phyloP scores from a whole-genome alignment of 1,140 invertebrate genomes.

The Drosophila rhopaloa region DNA sequence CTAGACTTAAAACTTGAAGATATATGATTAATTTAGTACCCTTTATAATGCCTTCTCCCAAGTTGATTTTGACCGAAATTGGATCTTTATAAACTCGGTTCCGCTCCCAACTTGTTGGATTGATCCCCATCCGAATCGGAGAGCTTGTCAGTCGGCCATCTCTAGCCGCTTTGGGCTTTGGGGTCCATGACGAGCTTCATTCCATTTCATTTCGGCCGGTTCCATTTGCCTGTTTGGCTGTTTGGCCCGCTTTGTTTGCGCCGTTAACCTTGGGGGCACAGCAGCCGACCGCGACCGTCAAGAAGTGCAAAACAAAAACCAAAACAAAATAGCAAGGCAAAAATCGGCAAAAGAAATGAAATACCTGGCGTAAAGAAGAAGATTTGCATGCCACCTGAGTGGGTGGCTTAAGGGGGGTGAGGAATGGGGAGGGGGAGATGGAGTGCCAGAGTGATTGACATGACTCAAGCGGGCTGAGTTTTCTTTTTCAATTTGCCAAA shows the following conservation, averaged over 20 bases:
- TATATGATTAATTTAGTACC: too few species aligned
- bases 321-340: constrained; percentile 10
- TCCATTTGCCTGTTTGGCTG: constrained; percentile 49
- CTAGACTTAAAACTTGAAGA: too few species aligned
- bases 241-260: constrained; percentile 70
- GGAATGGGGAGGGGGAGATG: background rate
- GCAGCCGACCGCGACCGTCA: constrained; percentile 59
- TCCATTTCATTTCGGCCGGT: constrained; percentile 68
- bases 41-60: background rate
- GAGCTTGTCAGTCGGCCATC: constrained; percentile 46
- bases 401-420: background rate
- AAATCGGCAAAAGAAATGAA: constrained; percentile 21
- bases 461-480: constrained; percentile 25
- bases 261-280: constrained; percentile 79
- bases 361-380: constrained; percentile 26
- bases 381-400: constrained; percentile 60
- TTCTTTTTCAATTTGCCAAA: constrained; percentile 50
- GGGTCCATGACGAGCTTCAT: constrained; percentile 48
- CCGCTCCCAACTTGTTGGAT: constrained; percentile 9
- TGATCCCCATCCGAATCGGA: constrained; percentile 19
- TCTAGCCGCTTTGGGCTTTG: constrained; percentile 38
- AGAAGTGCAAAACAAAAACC: constrained; percentile 31
- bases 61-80: background rate
- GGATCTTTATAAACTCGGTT: background rate
- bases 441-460: constrained; percentile 74